These are phyloP conservation scores for Sarcophaga peregrina DNA, from an alignment of 1,140 invertebrate genomes.

Conservation along the genomic window DNA sequence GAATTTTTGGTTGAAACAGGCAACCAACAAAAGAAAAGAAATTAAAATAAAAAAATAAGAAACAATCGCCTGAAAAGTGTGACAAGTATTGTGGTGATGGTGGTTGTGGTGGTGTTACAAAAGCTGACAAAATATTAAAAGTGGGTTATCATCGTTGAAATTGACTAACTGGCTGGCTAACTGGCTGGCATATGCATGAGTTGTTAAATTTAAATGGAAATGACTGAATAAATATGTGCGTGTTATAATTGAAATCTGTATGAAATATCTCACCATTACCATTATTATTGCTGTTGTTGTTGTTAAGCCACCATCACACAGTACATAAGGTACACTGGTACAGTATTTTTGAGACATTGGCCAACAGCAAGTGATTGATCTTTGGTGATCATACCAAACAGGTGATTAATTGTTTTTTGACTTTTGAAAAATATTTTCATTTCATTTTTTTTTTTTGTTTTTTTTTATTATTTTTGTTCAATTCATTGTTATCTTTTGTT, in stretches of 20 bases:
- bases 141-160: background rate
- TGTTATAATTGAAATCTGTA: slow-evolving; percentile 12
- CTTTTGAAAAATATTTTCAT: background rate
- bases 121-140: background rate
- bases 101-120: background rate
- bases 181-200: too few relatives aligned
- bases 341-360: background rate
- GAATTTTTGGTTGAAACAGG: background rate
- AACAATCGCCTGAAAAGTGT: too few relatives aligned
- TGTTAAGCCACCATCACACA: background rate
- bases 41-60: background rate
- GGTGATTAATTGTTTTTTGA: slow-evolving; percentile 40
- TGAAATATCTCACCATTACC: background rate
- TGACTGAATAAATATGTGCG: background rate
- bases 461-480: background rate
- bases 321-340: background rate
- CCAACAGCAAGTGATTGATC: slow-evolving; percentile 34
- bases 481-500: background rate
- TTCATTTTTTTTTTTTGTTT: slow-evolving; percentile 2
- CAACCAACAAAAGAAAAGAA: background rate
- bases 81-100: too few relatives aligned
- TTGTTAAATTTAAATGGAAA: background rate
- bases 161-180: too few relatives aligned
- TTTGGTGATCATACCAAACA: slow-evolving; percentile 36
- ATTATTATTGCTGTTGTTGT: too few relatives aligned